These are phyloP conservation scores for Cheumatopsyche charites DNA, from an alignment of 1,140 invertebrate species.

Conservation along the genomic window DNA sequence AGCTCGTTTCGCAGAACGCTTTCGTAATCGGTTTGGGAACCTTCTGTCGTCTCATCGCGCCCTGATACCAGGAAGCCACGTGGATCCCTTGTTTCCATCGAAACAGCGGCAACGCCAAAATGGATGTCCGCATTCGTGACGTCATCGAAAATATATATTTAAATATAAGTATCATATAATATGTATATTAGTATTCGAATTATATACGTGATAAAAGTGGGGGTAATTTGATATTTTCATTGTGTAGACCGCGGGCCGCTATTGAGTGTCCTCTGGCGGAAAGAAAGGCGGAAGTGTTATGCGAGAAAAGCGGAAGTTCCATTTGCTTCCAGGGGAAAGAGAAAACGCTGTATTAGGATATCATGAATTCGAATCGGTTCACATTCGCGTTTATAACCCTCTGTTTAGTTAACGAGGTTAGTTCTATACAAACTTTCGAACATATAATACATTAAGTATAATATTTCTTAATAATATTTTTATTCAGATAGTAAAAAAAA, in stretches of 20 bases:
- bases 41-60: not conserved
- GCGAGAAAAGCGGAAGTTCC: constrained; percentile 42
- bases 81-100: constrained; percentile 16
- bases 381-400: not conserved
- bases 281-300: constrained; percentile 33
- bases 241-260: not conserved
- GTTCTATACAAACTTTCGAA: no score
- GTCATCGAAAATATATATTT: not conserved
- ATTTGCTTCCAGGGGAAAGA: constrained; percentile 44
- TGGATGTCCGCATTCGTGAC: not conserved
- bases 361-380: constrained; percentile 16
- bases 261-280: not conserved
- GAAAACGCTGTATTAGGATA: constrained; percentile 37
- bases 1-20: not conserved
- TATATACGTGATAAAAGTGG: not conserved
- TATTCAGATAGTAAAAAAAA: no score
- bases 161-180: not conserved
- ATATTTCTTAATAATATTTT: no score
- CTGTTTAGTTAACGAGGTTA: no score
- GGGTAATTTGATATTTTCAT: not conserved
- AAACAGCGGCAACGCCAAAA: not conserved
- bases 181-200: not conserved
- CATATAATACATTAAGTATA: no score
- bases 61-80: not conserved
- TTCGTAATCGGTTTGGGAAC: not conserved